Base-by-base conservation (phyloP, 1,140 invertebrate species). In the Trachymyrmex cornetzi region DNA sequence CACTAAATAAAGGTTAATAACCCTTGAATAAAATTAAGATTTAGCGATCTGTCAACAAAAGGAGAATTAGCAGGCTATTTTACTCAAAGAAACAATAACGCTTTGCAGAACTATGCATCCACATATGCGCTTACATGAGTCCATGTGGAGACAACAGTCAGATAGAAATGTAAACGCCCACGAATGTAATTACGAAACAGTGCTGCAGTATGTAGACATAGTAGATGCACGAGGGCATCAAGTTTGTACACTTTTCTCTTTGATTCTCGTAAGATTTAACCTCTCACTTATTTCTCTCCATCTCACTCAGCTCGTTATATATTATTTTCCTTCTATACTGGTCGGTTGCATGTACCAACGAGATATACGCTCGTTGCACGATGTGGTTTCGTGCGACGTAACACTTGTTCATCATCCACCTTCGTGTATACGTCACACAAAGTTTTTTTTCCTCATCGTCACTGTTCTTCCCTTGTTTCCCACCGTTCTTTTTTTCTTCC, bases 161-260 rank as follows among this genome's bases (percentile, higher is more conserved):
- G 24, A 75, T 57, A 27, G 59, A 67, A 71, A 75, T 44, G 55
- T 30, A 63, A 81, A 61, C 64, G 55, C 22, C 30, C 50, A 55
- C 44, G 19, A 79, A 30, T 22, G 67, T 53, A 63, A 87, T 59
- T 63, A 59, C 38, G 12, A 82, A 82, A 81, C 53, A 11, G 38
- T 44, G 24, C n/a, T 44, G 11, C 38, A 44, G 44, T 72, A 27
- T 61, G 53, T 44, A 44, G 61, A 86, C 50, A 59, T 24, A 22
- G 53, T n/a, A 64, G 53, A 84, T 50, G 59, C 16, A 59, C 53
- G 66, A 67, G 12, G 30, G 53, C 44, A 53, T 50, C 55, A 91
- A 89, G 74, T 90, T 90, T 85, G 82, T 91, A 89, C 88, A 89
- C 88, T 87, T 89, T 87, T 88, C 88, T 88, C 79, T 85, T 91